Evolutionary conservation across 2,888 invertebrate genomes (phyloP).

Genomic region (Neoscelio sp.): DNA sequence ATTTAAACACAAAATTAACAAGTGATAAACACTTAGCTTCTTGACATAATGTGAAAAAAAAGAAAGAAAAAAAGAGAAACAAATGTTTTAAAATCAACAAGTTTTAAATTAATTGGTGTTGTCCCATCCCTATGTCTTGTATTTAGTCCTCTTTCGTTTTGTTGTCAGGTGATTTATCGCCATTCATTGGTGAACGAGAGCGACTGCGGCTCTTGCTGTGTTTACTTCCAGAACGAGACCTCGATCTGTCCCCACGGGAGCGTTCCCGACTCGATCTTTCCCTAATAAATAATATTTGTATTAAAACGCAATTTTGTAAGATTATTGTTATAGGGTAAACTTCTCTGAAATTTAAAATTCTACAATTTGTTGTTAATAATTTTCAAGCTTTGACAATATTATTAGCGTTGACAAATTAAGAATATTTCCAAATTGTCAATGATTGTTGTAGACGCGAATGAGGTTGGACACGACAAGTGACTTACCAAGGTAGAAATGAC

Average conservation of each 20-base stretch:
- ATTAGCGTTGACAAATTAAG: too few species aligned
- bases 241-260: conserved; percentile 80
- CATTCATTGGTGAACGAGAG: conserved; percentile 81
- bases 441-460: too few species aligned
- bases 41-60: conserved; percentile 72
- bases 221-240: conserved; percentile 81
- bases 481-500: too few species aligned
- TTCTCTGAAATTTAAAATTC: too few species aligned
- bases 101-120: conserved; percentile 20
- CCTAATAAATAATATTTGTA: conserved; percentile 69
- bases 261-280: conserved; percentile 82
- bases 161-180: conserved; percentile 81
- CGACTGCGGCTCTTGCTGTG: conserved; percentile 81
- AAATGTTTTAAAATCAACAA: conserved; percentile 61
- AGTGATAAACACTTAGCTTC: conserved; percentile 72
- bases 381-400: too few species aligned
- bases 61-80: conserved; percentile 67
- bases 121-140: conserved; percentile 33
- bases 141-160: conserved; percentile 79
- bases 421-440: too few species aligned
- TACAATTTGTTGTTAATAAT: too few species aligned
- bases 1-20: conserved; percentile 43
- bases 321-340: too few species aligned
- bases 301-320: background rate
- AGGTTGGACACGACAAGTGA: too few species aligned